These are phyloP conservation scores for Salvelinus fontinalis DNA, from an alignment of 2,113 vertebrate species.

Conservation along the genomic window DNA sequence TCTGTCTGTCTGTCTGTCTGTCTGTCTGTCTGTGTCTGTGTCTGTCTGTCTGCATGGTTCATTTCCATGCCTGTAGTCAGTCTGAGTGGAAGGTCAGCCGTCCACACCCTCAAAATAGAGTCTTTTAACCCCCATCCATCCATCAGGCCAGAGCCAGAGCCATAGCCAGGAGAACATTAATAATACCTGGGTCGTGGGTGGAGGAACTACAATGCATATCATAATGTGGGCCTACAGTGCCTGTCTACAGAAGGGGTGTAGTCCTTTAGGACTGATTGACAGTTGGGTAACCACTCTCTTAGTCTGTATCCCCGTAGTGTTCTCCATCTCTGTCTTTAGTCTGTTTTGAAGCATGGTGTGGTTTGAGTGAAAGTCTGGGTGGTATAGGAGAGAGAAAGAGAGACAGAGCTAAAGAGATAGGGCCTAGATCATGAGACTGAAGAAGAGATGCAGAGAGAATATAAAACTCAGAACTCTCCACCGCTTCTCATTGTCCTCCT, in stretches of 20 bases:
- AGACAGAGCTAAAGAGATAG: background rate
- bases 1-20: no score
- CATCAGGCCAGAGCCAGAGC: conserved; percentile 55
- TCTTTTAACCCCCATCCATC: conserved; percentile 77
- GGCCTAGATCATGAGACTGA: background rate
- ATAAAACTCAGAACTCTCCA: background rate
- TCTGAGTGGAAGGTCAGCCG: conserved; percentile 86
- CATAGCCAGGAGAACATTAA: conserved; percentile 32
- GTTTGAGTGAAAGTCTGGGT: background rate
- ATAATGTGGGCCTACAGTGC: no score
- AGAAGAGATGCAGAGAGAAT: background rate
- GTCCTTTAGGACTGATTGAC: no score
- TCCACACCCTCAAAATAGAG: conserved; percentile 76
- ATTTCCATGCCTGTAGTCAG: conserved; percentile 85
- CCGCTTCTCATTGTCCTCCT: background rate
- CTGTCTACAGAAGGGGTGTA: no score
- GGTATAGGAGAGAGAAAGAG: background rate
- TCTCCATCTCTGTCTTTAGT: no score
- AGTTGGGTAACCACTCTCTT: no score
- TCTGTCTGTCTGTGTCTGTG: no score
- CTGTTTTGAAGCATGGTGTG: no score
- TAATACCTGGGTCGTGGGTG: no score
- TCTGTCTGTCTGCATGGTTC: no score
- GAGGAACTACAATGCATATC: no score
- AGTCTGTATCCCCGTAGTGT: no score